Evolutionary conservation across 2,113 vertebrate species (phyloP).

Genomic region (Leptobrachium leishanense): DNA sequence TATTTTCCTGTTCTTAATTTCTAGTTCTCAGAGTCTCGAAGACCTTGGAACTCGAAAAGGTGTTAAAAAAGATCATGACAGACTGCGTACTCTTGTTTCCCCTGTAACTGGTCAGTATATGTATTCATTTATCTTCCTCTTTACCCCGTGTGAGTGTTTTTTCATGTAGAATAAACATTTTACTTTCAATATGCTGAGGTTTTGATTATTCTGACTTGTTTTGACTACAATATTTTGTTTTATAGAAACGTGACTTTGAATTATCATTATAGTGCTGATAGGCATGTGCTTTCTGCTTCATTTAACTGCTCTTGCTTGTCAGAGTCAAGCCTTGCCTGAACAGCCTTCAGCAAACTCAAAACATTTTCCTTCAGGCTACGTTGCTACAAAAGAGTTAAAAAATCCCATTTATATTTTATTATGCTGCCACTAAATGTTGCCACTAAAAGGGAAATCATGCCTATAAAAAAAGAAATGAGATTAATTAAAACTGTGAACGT

Average conservation of each 20-base stretch:
- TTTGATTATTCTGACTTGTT: too few relatives aligned
- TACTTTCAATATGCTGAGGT: neutral
- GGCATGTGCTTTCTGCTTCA: slow-evolving; percentile 26
- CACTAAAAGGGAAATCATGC: too few relatives aligned
- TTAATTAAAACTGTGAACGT: too few relatives aligned
- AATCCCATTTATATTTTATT: too few relatives aligned
- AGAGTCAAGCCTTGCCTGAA: slow-evolving; percentile 15
- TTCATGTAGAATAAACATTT: neutral
- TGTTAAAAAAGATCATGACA: slow-evolving; percentile 80
- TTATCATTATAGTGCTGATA: slow-evolving; percentile 17
- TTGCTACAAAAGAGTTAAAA: too few relatives aligned
- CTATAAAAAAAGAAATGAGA: too few relatives aligned
- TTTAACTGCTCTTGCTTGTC: neutral
- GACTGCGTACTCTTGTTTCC: slow-evolving; percentile 66
- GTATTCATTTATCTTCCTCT: neutral
- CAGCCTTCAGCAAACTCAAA: neutral
- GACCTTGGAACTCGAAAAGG: slow-evolving; percentile 75
- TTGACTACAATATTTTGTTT: slow-evolving; percentile 13
- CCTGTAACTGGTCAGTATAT: slow-evolving; percentile 78
- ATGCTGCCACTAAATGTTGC: too few relatives aligned
- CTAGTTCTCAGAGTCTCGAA: slow-evolving; percentile 86
- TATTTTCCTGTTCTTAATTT: slow-evolving; percentile 50
- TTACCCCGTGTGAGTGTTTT: neutral
- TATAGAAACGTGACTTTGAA: slow-evolving; percentile 39
- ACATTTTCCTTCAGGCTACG: neutral